Evolutionary conservation across 2,888 invertebrate genomes (phyloP), one percentile per base, ranked within the genome.

Genomic region (Sthenelais limicola): DNA sequence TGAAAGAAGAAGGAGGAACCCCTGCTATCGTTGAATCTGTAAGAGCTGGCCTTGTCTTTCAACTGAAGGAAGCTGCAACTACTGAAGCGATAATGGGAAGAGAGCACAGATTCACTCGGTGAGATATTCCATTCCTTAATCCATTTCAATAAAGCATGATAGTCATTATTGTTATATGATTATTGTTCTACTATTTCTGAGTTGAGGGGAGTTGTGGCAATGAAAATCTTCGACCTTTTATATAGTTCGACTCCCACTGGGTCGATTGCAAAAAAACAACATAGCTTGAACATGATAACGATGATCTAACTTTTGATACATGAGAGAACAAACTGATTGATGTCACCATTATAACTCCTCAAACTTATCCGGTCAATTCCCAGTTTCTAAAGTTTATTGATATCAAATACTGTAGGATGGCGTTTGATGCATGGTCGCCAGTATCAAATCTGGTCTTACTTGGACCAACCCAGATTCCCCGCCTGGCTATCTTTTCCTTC

Each of bases 41-140:
- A 49, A 89, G 96, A 77, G 93, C 94, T 9, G 95, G 96, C 0
- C 90, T 96, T 52, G 94, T 92, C 18, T 92, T 96, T 89, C 95
- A 95, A 85, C 89, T 96, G 68, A 93, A 96, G 83, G 93, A 94
- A 82, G 92, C 93, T 1, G 91, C 96, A 4, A 93, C 93, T 1
- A 90, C 92, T 28, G 91, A 92, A 76, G 91, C 91, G 71, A 95
- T 96, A 73, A 90, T 92, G 78, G 90, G 91, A 28, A 78, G 84
- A 67, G 89, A 90, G 54, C 74, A 84, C 7, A 73, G 81, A 26
- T 80, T 89, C 43, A 75, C 77, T 21, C 81, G 77, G 87, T 87
- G 71, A 43, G 43, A 43, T 9, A 43, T 43, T 18, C 43, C 18
- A 43, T 9, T 9, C 43, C 43, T 18, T 12, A 43, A 43, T n/a